Conservation (phyloP, 1,140 invertebrate genomes). For the Episyrphus balteatus region DNA sequence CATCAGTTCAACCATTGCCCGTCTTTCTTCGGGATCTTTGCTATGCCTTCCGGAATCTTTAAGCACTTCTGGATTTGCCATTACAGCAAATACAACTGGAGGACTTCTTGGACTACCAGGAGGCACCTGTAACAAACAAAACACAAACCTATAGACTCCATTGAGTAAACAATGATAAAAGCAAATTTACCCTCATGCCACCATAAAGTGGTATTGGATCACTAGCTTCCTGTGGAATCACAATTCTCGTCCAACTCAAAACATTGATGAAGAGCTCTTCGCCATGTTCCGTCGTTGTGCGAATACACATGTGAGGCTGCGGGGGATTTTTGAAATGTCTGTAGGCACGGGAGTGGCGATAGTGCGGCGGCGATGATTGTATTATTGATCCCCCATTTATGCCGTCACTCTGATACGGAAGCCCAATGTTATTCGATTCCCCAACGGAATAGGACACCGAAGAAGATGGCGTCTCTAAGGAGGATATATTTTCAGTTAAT, state of each 20-base stretch:
- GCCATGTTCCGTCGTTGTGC: conserved; percentile 47
- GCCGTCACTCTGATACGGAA: no score
- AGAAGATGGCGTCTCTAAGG: no score
- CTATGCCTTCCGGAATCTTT: conserved; percentile 54
- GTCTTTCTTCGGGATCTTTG: conserved; percentile 47
- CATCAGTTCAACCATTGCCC: conserved; percentile 50
- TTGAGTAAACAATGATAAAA: neutral
- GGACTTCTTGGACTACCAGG: conserved; percentile 48
- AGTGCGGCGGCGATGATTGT: conserved; percentile 32
- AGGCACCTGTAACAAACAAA: conserved; percentile 26
- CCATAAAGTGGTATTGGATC: conserved; percentile 56
- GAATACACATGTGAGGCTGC: conserved; percentile 63
- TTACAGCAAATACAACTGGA: conserved; percentile 54
- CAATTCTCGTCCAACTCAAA: conserved; percentile 58
- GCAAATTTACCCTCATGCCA: conserved; percentile 49
- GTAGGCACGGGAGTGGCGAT: conserved; percentile 42
- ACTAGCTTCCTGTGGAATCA: conserved; percentile 47
- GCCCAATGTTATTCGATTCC: no score
- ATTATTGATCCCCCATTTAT: conserved; percentile 11
- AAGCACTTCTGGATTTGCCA: conserved; percentile 57
- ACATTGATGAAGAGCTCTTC: conserved; percentile 55
- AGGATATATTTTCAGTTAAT: no score
- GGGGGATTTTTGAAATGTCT: conserved; percentile 58
- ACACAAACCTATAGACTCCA: neutral
- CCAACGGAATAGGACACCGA: no score